Conservation (phyloP, 2,113 vertebrate species). For the Arvicanthis niloticus region DNA sequence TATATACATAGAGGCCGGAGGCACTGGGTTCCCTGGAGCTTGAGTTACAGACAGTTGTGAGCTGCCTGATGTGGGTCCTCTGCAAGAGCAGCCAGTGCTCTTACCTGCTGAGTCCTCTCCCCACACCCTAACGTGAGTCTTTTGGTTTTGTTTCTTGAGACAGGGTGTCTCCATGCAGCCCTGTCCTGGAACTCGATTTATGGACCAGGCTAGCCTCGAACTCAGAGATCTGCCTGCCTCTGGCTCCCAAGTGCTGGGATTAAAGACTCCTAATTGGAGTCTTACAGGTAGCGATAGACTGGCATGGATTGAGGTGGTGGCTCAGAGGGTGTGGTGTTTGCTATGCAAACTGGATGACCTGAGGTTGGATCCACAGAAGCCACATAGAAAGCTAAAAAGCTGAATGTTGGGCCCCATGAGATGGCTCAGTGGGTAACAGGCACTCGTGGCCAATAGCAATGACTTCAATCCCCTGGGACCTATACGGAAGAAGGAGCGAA, state of each 20-base stretch:
- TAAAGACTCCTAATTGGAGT: background rate
- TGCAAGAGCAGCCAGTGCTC: background rate
- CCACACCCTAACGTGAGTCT: background rate
- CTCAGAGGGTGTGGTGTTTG: background rate
- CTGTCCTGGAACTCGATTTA: background rate
- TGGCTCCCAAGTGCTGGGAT: background rate
- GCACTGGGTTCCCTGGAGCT: background rate
- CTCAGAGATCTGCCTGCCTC: background rate
- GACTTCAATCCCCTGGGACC: too few relatives aligned
- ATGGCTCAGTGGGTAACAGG: background rate
- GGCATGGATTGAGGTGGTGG: background rate
- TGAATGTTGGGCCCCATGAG: too few relatives aligned
- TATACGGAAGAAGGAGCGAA: background rate
- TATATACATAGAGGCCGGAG: background rate
- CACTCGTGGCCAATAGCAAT: too few relatives aligned
- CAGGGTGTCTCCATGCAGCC: background rate
- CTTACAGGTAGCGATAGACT: background rate
- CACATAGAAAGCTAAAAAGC: background rate
- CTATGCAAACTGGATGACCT: too few relatives aligned
- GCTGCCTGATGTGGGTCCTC: background rate
- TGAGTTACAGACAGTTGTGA: background rate
- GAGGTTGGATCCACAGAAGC: background rate
- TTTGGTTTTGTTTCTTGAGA: background rate
- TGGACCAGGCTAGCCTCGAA: background rate
- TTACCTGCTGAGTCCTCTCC: background rate